Evolutionary conservation across 2,797 vertebrate species (phyloP), one percentile per base, ranked within the genome.

Genomic region (Anolis apletophallus): DNA sequence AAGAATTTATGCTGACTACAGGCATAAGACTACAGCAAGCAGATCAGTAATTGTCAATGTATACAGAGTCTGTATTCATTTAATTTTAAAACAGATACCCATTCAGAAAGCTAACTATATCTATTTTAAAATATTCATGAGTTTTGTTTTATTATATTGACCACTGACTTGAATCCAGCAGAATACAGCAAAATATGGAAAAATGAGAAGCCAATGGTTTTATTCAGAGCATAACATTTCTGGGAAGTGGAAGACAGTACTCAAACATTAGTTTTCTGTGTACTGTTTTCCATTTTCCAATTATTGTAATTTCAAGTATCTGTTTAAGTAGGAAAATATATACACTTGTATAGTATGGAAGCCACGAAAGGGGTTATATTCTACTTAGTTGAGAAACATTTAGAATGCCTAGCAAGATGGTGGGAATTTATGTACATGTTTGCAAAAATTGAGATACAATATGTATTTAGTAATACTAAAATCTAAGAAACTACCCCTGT

Each of bases 11-110:
- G 92, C 93, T 95, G 94, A 94, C 93, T 96, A 95, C 89, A 96
- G 95, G 96, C 94, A 90, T 89, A 94, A 92, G 93, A 94, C 91
- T 93, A 95, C 87, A 96, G 93, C 95, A 96, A 95, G 94, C 95
- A 94, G 95, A 96, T 93, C 93, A 93, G 91, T 91, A 93, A 86
- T 59, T 93, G 88, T 93, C 90, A 90, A 90, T 75, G 23, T 81
- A 88, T 80, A 91, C 90, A 72, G 69, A 19, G 2, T 90, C 75
- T 10, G 88, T 87, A 93, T 54, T 90, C 90, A 94, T 91, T 8
- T 0, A 83, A 84, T 17, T 50, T 77, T 80, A 69, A 79, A 78
- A 14, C 19, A 91, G 19, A 72, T 80, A 87, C 71, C 40, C 83
- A 81, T 64, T 82, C 87, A 81, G 83, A 79, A 91, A 80, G 80